Conservation (phyloP, 2,888 invertebrate species). For the Apamea monoglypha region DNA sequence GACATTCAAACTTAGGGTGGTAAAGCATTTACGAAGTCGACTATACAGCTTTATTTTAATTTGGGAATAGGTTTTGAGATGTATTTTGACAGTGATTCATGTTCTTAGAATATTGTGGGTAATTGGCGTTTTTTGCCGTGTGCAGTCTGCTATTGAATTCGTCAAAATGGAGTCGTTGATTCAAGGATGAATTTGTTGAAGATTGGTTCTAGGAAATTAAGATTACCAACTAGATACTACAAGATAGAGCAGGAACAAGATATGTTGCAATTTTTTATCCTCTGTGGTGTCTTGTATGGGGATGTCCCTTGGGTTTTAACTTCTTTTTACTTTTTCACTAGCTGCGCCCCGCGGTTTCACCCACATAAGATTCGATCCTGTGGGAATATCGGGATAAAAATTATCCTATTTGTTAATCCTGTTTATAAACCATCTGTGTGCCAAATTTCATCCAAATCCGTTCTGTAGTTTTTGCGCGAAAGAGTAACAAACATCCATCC, state of each 20-base stretch:
- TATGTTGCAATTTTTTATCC: not conserved
- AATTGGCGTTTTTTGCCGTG: conserved; percentile 6
- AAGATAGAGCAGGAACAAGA: not conserved
- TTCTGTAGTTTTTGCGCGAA: no score
- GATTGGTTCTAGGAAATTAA: conserved; percentile 24
- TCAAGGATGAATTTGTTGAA: conserved; percentile 1
- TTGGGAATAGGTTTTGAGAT: not conserved
- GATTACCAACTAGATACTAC: not conserved
- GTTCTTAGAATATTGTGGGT: conserved; percentile 11
- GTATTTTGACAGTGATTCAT: conserved; percentile 25
- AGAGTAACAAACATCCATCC: no score
- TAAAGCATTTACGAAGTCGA: not conserved
- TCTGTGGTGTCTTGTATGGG: not conserved
- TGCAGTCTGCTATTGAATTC: conserved; percentile 5
- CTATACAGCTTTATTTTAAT: conserved; percentile 1
- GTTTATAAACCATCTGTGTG: no score
- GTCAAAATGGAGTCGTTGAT: conserved; percentile 6
- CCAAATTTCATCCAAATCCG: no score
- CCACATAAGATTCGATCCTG: no score
- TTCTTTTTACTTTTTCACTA: no score
- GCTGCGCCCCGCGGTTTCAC: no score
- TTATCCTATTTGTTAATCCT: no score
- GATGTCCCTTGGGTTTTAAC: not conserved
- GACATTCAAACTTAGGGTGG: not conserved
- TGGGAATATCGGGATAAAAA: no score